Conservation (phyloP, 92 coral and sea anemone genomes). For the Umimayanthus chanpuru region DNA sequence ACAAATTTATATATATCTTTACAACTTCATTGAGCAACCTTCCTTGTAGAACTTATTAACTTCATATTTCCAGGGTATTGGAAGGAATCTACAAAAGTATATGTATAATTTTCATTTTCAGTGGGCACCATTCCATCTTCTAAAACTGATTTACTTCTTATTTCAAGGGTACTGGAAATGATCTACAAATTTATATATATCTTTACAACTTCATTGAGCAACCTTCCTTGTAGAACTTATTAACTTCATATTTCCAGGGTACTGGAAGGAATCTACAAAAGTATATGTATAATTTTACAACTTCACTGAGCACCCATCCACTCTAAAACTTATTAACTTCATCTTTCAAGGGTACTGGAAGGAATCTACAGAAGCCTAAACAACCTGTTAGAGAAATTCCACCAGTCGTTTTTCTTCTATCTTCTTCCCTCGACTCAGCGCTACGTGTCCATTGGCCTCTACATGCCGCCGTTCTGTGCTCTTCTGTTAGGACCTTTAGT, state of each 20-base stretch:
- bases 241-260: constrained; percentile 53
- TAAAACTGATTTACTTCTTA: background rate
- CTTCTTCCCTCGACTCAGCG: constrained; percentile 84
- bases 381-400: constrained; percentile 91
- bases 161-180: constrained; percentile 81
- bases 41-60: too few relatives aligned
- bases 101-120: too few relatives aligned
- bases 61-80: constrained; percentile 57
- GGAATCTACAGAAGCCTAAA: constrained; percentile 94
- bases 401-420: constrained; percentile 98
- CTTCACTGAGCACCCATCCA: background rate
- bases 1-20: constrained; percentile 27
- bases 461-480: constrained; percentile 96
- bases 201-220: background rate
- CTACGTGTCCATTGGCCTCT: constrained; percentile 95
- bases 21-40: too few relatives aligned
- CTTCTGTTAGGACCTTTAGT: constrained; percentile 86
- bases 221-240: background rate
- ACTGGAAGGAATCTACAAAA: constrained; percentile 88
- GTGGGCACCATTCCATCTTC: background rate
- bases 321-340: background rate
- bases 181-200: constrained; percentile 52
- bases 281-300: constrained; percentile 1
- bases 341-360: constrained; percentile 73
- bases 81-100: constrained; percentile 89